phyloP scores from a whole-genome alignment of 1,140 invertebrate species.

The Halotydeus destructor region DNA sequence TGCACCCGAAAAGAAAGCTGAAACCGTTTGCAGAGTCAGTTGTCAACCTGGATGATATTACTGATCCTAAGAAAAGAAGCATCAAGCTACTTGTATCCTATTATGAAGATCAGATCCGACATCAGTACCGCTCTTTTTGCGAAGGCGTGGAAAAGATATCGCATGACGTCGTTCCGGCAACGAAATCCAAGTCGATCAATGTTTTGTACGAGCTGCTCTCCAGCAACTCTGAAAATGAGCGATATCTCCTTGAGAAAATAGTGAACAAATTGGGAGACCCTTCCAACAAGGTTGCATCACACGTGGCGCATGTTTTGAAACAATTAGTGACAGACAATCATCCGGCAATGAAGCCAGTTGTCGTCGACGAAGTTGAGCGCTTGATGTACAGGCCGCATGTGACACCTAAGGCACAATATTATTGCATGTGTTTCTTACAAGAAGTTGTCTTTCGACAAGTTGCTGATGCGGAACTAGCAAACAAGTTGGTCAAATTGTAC shows the following conservation, averaged over 20 bases:
- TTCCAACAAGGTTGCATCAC: slow-evolving; percentile 57
- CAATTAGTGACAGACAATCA: slow-evolving; percentile 55
- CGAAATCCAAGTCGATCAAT: slow-evolving; percentile 57
- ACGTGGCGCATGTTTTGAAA: slow-evolving; percentile 61
- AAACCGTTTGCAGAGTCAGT: slow-evolving; percentile 9
- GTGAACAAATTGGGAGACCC: slow-evolving; percentile 94
- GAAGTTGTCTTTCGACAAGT: slow-evolving; percentile 12
- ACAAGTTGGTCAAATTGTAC: slow-evolving; percentile 66
- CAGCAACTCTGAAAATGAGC: slow-evolving; percentile 68
- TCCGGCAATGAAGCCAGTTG: slow-evolving; percentile 72
- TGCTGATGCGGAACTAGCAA: slow-evolving; percentile 51
- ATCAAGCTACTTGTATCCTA: slow-evolving; percentile 35
- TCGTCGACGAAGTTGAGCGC: slow-evolving; percentile 68
- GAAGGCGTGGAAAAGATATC: slow-evolving; percentile 36
- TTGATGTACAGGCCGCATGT: slow-evolving; percentile 72
- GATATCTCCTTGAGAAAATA: slow-evolving; percentile 47
- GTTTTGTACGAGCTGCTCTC: slow-evolving; percentile 51
- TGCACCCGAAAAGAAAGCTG: slow-evolving; percentile 9
- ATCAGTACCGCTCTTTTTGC: slow-evolving; percentile 48
- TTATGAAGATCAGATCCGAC: slow-evolving; percentile 63
- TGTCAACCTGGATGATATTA: slow-evolving; percentile 2
- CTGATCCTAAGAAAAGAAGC: slow-evolving; percentile 21
- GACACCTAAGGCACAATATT: slow-evolving; percentile 64
- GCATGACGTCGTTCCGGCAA: slow-evolving; percentile 46
- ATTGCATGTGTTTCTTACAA: slow-evolving; percentile 64